These are phyloP conservation scores for Allacma fusca DNA, from an alignment of 2,888 invertebrate genomes.

Conservation along the genomic window DNA sequence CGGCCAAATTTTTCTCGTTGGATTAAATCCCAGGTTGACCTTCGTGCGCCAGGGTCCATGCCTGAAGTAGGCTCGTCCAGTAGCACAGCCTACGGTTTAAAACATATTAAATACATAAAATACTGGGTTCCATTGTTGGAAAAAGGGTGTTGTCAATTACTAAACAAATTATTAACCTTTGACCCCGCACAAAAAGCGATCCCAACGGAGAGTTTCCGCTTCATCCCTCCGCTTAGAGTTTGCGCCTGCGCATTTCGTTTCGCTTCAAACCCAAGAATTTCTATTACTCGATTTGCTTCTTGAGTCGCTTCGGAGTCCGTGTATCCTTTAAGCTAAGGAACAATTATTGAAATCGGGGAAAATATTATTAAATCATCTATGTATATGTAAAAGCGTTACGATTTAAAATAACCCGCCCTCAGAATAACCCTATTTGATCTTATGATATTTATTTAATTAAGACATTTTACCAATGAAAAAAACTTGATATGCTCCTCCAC, in stretches of 20 bases:
- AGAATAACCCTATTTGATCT: too few relatives aligned
- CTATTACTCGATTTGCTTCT: slow-evolving; percentile 67
- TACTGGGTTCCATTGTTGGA: too few relatives aligned
- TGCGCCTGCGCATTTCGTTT: slow-evolving; percentile 72
- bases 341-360: too few relatives aligned
- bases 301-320: slow-evolving; percentile 68
- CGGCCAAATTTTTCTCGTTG: slow-evolving; percentile 71
- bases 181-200: slow-evolving; percentile 80
- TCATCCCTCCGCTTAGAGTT: slow-evolving; percentile 89
- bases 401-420: too few relatives aligned
- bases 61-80: slow-evolving; percentile 68
- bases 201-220: slow-evolving; percentile 84
- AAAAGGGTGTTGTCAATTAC: too few relatives aligned
- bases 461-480: too few relatives aligned
- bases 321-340: slow-evolving; percentile 75
- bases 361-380: too few relatives aligned
- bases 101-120: too few relatives aligned
- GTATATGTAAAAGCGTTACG: too few relatives aligned
- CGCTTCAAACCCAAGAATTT: slow-evolving; percentile 71
- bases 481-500: too few relatives aligned
- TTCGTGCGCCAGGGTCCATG: slow-evolving; percentile 66
- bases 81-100: slow-evolving; percentile 66
- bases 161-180: slow-evolving; percentile 52
- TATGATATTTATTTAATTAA: too few relatives aligned
- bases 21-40: slow-evolving; percentile 63